Evolutionary conservation across 2,113 vertebrate genomes (phyloP).

Genomic region (Danio rerio): DNA sequence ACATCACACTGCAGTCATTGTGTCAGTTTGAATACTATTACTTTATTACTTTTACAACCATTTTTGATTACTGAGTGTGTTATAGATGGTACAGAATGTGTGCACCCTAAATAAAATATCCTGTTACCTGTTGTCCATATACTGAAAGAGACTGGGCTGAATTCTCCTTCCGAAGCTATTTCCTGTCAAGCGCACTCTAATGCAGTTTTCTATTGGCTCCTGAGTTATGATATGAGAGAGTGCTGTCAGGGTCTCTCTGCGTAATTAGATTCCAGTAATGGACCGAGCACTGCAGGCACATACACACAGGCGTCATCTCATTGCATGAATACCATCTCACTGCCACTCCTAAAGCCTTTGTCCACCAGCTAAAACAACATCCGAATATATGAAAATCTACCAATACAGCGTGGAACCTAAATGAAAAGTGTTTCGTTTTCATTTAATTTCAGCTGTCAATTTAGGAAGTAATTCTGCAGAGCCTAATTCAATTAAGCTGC

Average conservation of each 20-base stretch:
- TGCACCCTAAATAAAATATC: background rate
- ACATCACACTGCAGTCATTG: too few relatives aligned
- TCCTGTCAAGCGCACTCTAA: conserved; percentile 38
- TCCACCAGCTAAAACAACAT: background rate
- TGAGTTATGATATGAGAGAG: conserved; percentile 46
- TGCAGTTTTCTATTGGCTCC: conserved; percentile 24
- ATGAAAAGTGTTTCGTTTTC: background rate
- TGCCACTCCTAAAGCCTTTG: conserved; percentile 13
- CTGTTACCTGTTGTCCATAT: background rate
- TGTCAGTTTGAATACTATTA: too few relatives aligned
- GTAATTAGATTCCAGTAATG: conserved; percentile 61
- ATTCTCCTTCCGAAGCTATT: background rate
- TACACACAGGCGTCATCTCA: conserved; percentile 1
- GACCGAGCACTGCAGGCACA: conserved; percentile 47
- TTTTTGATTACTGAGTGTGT: background rate
- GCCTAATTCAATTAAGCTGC: background rate
- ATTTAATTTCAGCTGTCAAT: background rate
- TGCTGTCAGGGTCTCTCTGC: conserved; percentile 42
- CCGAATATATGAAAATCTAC: background rate
- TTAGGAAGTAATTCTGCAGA: background rate
- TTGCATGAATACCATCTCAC: background rate
- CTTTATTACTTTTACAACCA: too few relatives aligned
- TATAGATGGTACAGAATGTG: background rate
- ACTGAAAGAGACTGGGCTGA: background rate
- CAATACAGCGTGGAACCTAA: background rate